These are phyloP conservation scores for Chelon auratus DNA, from an alignment of 2,797 vertebrate species.

Conservation along the genomic window DNA sequence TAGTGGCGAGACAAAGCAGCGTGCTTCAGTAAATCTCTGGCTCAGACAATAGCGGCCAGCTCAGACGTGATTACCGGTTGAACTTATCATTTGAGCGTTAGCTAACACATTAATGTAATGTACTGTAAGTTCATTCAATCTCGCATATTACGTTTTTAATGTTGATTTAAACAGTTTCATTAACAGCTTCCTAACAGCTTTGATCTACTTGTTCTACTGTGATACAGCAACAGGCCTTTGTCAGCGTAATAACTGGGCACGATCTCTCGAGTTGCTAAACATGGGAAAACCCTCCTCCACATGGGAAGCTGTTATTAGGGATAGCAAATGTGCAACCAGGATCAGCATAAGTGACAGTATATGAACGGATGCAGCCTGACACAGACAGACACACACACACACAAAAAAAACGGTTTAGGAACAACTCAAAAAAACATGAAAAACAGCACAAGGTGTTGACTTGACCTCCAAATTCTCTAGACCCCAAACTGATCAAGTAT, in stretches of 20 bases:
- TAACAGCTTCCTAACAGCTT: not conserved
- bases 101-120: not conserved
- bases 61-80: slow-evolving; percentile 2
- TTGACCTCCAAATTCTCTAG: too few relatives aligned
- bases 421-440: too few relatives aligned
- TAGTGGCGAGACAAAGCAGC: slow-evolving; percentile 15
- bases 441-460: too few relatives aligned
- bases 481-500: too few relatives aligned
- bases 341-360: slow-evolving; percentile 21
- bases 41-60: not conserved
- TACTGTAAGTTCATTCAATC: not conserved
- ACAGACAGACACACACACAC: too few relatives aligned
- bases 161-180: slow-evolving; percentile 9
- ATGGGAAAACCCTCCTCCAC: slow-evolving; percentile 16
- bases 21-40: slow-evolving; percentile 19
- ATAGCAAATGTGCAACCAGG: slow-evolving; percentile 1
- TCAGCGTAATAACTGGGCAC: slow-evolving; percentile 3
- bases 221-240: slow-evolving; percentile 9
- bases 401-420: too few relatives aligned
- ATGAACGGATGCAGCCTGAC: not conserved
- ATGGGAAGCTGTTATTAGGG: slow-evolving; percentile 25
- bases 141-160: too few relatives aligned
- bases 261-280: slow-evolving; percentile 19
- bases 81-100: too few relatives aligned
- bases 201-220: not conserved